phyloP scores from a whole-genome alignment of 2,888 invertebrate species.

The Phortica magna region DNA sequence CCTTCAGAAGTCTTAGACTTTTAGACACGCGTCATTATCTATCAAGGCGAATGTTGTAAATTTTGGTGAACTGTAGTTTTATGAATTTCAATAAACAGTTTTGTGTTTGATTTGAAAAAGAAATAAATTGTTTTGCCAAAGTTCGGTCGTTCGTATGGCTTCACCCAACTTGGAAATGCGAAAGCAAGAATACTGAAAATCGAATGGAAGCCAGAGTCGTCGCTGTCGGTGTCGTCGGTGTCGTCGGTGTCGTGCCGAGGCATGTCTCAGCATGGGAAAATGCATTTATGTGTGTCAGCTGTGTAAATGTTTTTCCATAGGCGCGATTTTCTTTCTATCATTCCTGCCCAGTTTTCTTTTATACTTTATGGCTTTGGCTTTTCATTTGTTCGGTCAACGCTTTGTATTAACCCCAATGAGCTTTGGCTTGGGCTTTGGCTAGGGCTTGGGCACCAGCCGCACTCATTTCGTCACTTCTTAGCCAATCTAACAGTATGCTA shows the following conservation, averaged over 20 bases:
- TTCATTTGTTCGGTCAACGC: neutral
- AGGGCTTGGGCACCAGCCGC: conserved; percentile 46
- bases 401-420: conserved; percentile 48
- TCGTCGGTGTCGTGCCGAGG: neutral
- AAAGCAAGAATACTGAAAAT: conserved; percentile 9
- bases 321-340: conserved; percentile 12
- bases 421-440: conserved; percentile 57
- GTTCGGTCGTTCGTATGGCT: conserved; percentile 28
- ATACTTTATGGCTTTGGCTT: neutral
- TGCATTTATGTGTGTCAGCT: conserved; percentile 26
- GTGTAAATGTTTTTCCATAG: conserved; percentile 30
- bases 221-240: neutral
- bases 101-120: neutral
- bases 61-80: too few relatives aligned
- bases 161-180: conserved; percentile 20
- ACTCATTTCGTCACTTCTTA: neutral
- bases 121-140: conserved; percentile 14
- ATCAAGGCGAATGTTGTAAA: neutral
- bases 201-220: conserved; percentile 14
- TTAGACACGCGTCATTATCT: conserved; percentile 51
- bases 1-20: conserved; percentile 30
- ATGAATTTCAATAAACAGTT: too few relatives aligned
- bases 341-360: neutral
- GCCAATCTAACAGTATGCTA: neutral
- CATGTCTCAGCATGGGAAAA: conserved; percentile 16